Base-by-base conservation (phyloP, 2,113 vertebrate species). In the Miniopterus natalensis region DNA sequence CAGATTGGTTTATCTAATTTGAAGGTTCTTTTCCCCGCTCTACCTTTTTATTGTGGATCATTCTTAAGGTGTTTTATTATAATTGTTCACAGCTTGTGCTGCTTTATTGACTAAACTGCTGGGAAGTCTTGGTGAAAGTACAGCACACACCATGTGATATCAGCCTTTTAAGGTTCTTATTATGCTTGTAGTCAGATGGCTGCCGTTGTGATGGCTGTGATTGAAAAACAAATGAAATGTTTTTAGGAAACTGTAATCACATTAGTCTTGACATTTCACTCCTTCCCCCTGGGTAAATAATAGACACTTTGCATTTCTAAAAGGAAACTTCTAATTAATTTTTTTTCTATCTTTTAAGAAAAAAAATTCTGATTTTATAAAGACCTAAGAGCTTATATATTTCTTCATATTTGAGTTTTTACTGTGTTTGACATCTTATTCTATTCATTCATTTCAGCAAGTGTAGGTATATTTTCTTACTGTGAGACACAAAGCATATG, bases 61-160 rank as follows among this genome's bases (percentile, higher is more conserved):
- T 95, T 95, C 74, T 91, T 17, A 18, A 97, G 95, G 57, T 94
- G 87, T 92, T 36, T 97, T 97, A 92, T 88, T 96, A 63, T 92
- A 97, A 97, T 77, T 97, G 20, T 84, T 88, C 89, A 94, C 59
- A 84, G 88, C 91, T 92, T 81, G 91, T 47, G 74, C 68, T 89
- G 78, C 53, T 95, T 97, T 96, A 96, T 97, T 96, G 97, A 97
- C 96, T 96, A 97, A 88, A 92, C 78, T 74, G 57, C 94, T 97
- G 95, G 70, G 92, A 93, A 79, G 49, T 70, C 59, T 93, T 71
- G 73, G 90, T 90, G 94, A 90, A 94, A 91, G 36, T 79, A 80
- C 31, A 74, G 86, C 79, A 91, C 63, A 93, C 84, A 84, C 61
- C 66, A 93, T 70, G 75, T 97, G 77, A 94, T 84, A 74, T 17